Evolutionary conservation across 2,888 invertebrate species (phyloP).

Genomic region (Lamellibrachia columna): DNA sequence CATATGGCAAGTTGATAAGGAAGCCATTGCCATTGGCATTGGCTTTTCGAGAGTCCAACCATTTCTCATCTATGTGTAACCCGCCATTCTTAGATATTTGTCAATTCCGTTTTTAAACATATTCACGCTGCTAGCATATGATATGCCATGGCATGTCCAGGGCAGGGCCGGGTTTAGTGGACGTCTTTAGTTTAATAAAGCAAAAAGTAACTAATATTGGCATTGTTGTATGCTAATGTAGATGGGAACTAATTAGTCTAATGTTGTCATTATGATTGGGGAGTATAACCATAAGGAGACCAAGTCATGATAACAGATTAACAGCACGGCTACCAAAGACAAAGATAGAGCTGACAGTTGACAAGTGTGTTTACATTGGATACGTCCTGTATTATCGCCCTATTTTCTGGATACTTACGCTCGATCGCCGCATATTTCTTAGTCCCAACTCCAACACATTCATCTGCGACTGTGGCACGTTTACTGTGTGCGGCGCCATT

Average conservation of each 20-base stretch:
- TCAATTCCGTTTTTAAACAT: no score
- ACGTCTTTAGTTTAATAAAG: no score
- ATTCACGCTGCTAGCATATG: no score
- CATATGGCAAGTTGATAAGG: no score
- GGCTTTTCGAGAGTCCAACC: no score
- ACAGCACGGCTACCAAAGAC: not conserved
- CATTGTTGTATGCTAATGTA: no score
- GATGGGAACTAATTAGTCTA: not conserved
- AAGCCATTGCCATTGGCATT: no score
- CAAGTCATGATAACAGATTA: not conserved
- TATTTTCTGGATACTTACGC: not conserved
- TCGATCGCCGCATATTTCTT: not conserved
- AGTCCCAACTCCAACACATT: not conserved
- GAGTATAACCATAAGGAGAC: not conserved
- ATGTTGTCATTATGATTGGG: not conserved
- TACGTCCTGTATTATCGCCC: slow-evolving; percentile 16
- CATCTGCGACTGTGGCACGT: slow-evolving; percentile 6
- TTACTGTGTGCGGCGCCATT: not conserved
- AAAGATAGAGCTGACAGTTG: not conserved
- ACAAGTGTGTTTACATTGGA: slow-evolving; percentile 7
- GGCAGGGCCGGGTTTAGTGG: no score
- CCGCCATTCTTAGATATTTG: no score
- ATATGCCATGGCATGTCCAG: no score
- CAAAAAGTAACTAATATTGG: no score
- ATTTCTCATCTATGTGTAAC: no score